Base-by-base conservation (phyloP, 2,113 vertebrate species). In the Callospermophilus lateralis region DNA sequence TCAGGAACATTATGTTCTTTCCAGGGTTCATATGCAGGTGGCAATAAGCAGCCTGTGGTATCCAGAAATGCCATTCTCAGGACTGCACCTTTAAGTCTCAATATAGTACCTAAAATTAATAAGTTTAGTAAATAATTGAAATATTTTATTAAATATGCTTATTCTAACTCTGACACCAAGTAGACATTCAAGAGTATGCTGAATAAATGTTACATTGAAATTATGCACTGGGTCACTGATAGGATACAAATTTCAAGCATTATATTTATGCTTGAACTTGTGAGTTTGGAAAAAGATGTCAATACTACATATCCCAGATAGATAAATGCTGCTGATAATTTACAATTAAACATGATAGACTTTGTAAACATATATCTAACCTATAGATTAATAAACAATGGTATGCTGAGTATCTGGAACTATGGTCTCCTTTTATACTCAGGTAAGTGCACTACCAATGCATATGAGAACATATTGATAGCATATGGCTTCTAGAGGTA, bases 41-140 rank as follows among this genome's bases (percentile, higher is more conserved):
- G 98, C 92, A 99, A 97, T 95, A 99, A 96, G 95, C 99, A 98
- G 91, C 99, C 99, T 45, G 99, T 97, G 17, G 99, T 98, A 97
- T 99, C 99, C 98, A 99, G 98, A 98, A 99, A 99, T 55, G 99
- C 99, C 99, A 99, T 99, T 98, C 99, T 99, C 97, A 99, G 88
- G 93, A 99, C 98, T 94, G 99, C 99, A 93, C 99, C 99, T 98
- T 99, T 99, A 96, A 99, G 98, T 94, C 99, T 99, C 86, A 99
- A 98, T 97, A 99, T 98, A 93, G 99, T 99, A 96, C 99, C 99
- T 99, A 98, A 53, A 61, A 97, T 77, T 97, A 1, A 97, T 8
- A 93, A 97, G n/a, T 96, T 74, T n/a, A 97, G n/a, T 8, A 81
- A 39, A 68, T 93, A 96, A 89, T 42, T 94, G 76, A 95, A 97